Evolutionary conservation across 2,888 invertebrate genomes (phyloP).

Genomic region (Hirtodrosophila duncani): DNA sequence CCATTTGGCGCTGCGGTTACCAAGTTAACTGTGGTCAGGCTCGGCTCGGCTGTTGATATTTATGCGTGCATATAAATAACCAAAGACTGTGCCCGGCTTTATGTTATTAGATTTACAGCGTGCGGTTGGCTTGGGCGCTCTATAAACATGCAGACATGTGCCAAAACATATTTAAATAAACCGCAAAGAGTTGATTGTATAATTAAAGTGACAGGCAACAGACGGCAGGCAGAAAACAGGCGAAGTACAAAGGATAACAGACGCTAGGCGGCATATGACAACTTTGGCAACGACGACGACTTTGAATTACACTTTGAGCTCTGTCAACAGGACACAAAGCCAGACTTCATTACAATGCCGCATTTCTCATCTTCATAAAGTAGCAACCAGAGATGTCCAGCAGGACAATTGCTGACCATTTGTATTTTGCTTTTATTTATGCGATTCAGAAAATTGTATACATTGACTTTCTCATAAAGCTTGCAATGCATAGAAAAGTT

Average conservation of each 20-base stretch:
- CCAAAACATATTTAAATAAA: slow-evolving; percentile 56
- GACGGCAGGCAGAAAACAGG: too few relatives aligned
- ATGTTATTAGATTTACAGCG: slow-evolving; percentile 64
- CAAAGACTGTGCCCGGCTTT: slow-evolving; percentile 49
- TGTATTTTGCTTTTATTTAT: too few relatives aligned
- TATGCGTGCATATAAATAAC: slow-evolving; percentile 67
- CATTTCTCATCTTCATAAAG: slow-evolving; percentile 18
- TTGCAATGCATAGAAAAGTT: too few relatives aligned
- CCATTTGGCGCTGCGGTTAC: slow-evolving; percentile 66
- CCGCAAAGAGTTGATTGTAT: slow-evolving; percentile 63
- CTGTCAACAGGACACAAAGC: not conserved
- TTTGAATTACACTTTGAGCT: slow-evolving; percentile 47
- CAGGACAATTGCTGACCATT: slow-evolving; percentile 55
- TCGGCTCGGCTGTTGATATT: slow-evolving; percentile 51
- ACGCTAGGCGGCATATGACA: too few relatives aligned
- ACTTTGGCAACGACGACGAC: too few relatives aligned
- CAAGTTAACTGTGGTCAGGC: slow-evolving; percentile 65
- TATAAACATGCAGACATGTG: slow-evolving; percentile 53
- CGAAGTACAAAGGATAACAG: too few relatives aligned
- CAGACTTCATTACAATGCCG: slow-evolving; percentile 40
- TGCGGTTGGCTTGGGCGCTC: slow-evolving; percentile 25
- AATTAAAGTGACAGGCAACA: slow-evolving; percentile 49
- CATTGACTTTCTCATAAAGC: too few relatives aligned
- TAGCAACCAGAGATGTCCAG: slow-evolving; percentile 32
- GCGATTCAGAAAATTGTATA: too few relatives aligned